phyloP scores from a whole-genome alignment of 1,140 invertebrate genomes.

The Cephus cinctus region DNA sequence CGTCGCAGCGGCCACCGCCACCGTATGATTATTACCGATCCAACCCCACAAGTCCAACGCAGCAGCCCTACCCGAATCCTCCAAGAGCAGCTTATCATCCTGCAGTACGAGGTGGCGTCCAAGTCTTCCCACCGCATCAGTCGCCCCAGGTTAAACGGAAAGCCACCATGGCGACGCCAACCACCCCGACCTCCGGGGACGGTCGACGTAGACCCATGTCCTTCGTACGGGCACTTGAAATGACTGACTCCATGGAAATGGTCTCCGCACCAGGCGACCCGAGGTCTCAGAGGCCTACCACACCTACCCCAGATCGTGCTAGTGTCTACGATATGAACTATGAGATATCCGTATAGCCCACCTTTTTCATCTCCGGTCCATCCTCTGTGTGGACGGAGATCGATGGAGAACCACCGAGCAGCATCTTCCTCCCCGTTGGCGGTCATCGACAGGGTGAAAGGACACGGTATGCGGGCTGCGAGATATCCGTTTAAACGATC shows the following conservation, averaged over 20 bases:
- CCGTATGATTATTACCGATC: slow-evolving; percentile 64
- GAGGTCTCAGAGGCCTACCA: slow-evolving; percentile 51
- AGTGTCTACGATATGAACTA: slow-evolving; percentile 95
- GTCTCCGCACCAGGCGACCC: slow-evolving; percentile 46
- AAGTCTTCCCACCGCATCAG: slow-evolving; percentile 66
- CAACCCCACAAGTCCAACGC: slow-evolving; percentile 76
- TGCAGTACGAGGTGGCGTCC: slow-evolving; percentile 63
- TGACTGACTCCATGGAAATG: slow-evolving; percentile 82
- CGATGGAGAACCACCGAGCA: slow-evolving; percentile 24
- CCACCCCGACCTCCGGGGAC: slow-evolving; percentile 50
- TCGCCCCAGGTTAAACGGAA: slow-evolving; percentile 68
- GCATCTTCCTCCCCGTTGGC: slow-evolving; percentile 19
- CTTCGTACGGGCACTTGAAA: slow-evolving; percentile 88
- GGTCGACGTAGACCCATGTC: slow-evolving; percentile 77
- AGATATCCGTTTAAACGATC: slow-evolving; percentile 30
- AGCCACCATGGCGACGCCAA: slow-evolving; percentile 51
- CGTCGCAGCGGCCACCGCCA: slow-evolving; percentile 41
- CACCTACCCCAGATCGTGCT: slow-evolving; percentile 76
- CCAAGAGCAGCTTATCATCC: slow-evolving; percentile 59
- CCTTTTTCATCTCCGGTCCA: slow-evolving; percentile 39
- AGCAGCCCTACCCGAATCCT: slow-evolving; percentile 55
- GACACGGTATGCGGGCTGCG: slow-evolving; percentile 16
- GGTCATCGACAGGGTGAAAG: too few species aligned
- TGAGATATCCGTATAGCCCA: slow-evolving; percentile 85
- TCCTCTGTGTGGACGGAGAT: slow-evolving; percentile 45